These are phyloP conservation scores for Tetrapedia diversipes DNA, from an alignment of 2,888 invertebrate species.

Conservation along the genomic window DNA sequence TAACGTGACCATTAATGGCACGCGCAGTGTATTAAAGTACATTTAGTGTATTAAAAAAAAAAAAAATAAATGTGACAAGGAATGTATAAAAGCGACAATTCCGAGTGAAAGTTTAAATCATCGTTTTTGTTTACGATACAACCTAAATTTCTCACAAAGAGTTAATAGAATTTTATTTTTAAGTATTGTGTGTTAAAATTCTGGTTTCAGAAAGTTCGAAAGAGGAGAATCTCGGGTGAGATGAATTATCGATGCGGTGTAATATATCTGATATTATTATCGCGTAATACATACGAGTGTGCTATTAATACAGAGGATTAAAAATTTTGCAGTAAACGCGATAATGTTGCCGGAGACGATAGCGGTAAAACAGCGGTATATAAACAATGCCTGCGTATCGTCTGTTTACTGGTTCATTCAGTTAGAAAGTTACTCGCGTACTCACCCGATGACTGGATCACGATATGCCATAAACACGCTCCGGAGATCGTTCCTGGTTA, in stretches of 20 bases:
- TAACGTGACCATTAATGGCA: too few relatives aligned
- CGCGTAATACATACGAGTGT: slow-evolving; percentile 2
- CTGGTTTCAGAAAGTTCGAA: background rate
- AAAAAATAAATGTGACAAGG: too few relatives aligned
- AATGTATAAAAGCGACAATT: too few relatives aligned
- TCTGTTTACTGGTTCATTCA: slow-evolving; percentile 58
- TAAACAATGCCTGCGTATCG: slow-evolving; percentile 39
- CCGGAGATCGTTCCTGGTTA: slow-evolving; percentile 5
- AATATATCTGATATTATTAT: slow-evolving; percentile 18
- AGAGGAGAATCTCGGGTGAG: background rate
- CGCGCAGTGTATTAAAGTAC: too few relatives aligned
- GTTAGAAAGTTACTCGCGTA: slow-evolving; percentile 28
- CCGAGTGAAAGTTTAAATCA: too few relatives aligned
- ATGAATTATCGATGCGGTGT: background rate
- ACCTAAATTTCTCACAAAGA: too few relatives aligned
- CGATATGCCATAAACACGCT: slow-evolving; percentile 24
- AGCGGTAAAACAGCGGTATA: slow-evolving; percentile 9
- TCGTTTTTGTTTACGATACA: too few relatives aligned
- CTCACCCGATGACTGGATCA: slow-evolving; percentile 46
- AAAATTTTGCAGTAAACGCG: slow-evolving; percentile 11
- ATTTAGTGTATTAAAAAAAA: too few relatives aligned
- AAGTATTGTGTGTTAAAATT: background rate
- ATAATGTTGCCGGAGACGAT: slow-evolving; percentile 15
- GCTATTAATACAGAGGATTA: slow-evolving; percentile 37
- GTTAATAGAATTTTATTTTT: too few relatives aligned